Evolutionary conservation across 2,888 invertebrate genomes (phyloP), one percentile per base, ranked within the genome.

Genomic region (Clitarchus hookeri): DNA sequence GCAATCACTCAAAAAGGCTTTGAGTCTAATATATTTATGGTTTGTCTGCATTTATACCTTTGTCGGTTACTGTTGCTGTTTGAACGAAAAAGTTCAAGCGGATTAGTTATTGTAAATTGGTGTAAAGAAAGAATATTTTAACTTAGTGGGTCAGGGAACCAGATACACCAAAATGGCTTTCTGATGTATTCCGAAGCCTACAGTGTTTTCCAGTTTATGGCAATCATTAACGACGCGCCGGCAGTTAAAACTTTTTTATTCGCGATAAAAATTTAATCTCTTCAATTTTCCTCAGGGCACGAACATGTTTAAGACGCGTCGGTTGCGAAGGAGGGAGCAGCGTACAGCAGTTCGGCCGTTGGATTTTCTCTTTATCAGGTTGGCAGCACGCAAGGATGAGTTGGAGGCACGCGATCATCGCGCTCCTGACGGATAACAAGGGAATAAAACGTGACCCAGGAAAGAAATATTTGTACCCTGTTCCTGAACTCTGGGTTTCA

Each of bases 301-400:
- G 65, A 65, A 65, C 65, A 65, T 65, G 65, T 65, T 65, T 65
- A 65, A 65, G 65, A 65, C 65, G 65, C 65, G 65, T 65, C 65
- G 19, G 65, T 65, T 65, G 65, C 23, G n/a, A 65, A 23, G 65
- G 65, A n/a, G n/a, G n/a, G 65, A 19, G 65, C 65, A 65, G n/a
- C 65, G 65, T 65, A 65, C 65, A 65, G 65, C 65, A 65, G 65
- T 65, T 23, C 65, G 65, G 65, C 65, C 65, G 65, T 23, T 8
- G 65, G n/a, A 65, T n/a, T 65, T 65, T 65, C 65, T 65, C 65
- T 65, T 65, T 65, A 65, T 65, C 65, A 65, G 65, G 65, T 65
- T 65, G 65, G 65, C 65, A 65, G 65, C 65, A 65, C 65, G 65
- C 65, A 65, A 65, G 65, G 65, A 65, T 65, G 65, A 65, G n/a